Percentiles rank a stretch among this genome's conserved stretches.
These are phyloP conservation scores for Melanotaenia trifasciata DNA, from an alignment of 2,797 vertebrate species.

Conservation along the genomic window DNA sequence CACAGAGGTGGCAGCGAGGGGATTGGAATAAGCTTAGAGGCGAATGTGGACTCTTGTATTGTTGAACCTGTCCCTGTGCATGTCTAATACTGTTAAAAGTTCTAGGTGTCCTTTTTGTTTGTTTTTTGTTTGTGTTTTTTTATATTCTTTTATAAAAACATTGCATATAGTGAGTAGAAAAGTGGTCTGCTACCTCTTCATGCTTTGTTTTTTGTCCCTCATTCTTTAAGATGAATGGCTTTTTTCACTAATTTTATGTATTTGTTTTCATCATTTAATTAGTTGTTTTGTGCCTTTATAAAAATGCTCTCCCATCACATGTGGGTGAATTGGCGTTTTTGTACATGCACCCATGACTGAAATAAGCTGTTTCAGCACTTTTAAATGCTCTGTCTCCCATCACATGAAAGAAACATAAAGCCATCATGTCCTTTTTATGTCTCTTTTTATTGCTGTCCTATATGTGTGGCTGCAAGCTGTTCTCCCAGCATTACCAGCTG, in stretches of 20 bases:
- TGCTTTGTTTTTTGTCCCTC: background rate
- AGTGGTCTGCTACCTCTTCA: background rate
- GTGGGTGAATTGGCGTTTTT: conserved; percentile 15
- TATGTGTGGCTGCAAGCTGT: conserved; percentile 73
- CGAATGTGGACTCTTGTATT: conserved; percentile 1
- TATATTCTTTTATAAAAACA: background rate
- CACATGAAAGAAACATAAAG: conserved; percentile 66
- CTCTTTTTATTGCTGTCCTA: conserved; percentile 64
- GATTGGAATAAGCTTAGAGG: conserved; percentile 33
- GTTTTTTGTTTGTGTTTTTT: background rate
- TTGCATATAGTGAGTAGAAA: background rate
- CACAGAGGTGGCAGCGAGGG: conserved; percentile 21
- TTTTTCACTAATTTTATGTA: background rate
- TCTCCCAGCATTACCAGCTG: conserved; percentile 67
- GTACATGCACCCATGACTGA: conserved; percentile 9
- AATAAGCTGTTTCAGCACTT: conserved; percentile 47
- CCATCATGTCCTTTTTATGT: conserved; percentile 66
- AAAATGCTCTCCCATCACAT: background rate
- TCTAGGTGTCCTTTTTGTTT: background rate
- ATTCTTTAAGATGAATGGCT: background rate
- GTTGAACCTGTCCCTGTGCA: conserved; percentile 10
- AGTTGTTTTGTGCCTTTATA: background rate
- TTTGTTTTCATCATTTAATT: background rate
- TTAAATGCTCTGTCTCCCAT: conserved; percentile 19
- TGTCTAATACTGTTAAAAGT: conserved; percentile 13